phyloP scores from a whole-genome alignment of 1,140 invertebrate species.

The Melipona quadrifasciata region DNA sequence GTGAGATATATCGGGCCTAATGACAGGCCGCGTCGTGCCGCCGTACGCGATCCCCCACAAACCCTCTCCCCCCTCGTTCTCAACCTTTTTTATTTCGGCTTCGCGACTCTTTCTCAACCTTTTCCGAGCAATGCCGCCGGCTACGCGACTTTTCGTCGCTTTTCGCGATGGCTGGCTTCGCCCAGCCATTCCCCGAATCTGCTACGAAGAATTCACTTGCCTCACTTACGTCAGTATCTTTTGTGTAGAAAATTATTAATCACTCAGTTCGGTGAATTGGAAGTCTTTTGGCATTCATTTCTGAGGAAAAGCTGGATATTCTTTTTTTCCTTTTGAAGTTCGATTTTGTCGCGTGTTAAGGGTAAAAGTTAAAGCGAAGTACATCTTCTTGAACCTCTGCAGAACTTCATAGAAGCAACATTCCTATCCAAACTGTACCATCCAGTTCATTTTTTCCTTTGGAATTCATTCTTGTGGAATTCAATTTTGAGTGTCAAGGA shows the following conservation, averaged over 20 bases:
- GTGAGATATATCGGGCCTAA: slow-evolving; percentile 70
- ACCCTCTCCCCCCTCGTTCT: too few relatives aligned
- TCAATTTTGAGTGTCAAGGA: not conserved
- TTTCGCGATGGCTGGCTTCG: not conserved
- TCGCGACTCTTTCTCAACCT: not conserved
- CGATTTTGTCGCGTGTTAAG: too few relatives aligned
- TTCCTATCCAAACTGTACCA: too few relatives aligned
- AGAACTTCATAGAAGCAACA: too few relatives aligned
- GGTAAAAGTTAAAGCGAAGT: too few relatives aligned
- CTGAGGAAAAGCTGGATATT: too few relatives aligned
- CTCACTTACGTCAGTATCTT: not conserved
- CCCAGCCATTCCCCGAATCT: too few relatives aligned
- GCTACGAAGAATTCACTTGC: not conserved
- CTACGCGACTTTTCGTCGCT: not conserved
- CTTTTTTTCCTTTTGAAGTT: too few relatives aligned
- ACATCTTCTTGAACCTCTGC: too few relatives aligned
- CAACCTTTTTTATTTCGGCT: slow-evolving; percentile 3
- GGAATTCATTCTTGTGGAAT: too few relatives aligned
- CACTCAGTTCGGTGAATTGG: not conserved
- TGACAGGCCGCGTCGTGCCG: slow-evolving; percentile 61
- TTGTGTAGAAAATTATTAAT: not conserved
- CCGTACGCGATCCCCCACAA: slow-evolving; percentile 47
- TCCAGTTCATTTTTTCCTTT: too few relatives aligned
- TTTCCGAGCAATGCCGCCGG: not conserved
- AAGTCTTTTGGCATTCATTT: not conserved